Evolutionary conservation across 2,888 invertebrate species (phyloP).

Genomic region (Lagria hirta): DNA sequence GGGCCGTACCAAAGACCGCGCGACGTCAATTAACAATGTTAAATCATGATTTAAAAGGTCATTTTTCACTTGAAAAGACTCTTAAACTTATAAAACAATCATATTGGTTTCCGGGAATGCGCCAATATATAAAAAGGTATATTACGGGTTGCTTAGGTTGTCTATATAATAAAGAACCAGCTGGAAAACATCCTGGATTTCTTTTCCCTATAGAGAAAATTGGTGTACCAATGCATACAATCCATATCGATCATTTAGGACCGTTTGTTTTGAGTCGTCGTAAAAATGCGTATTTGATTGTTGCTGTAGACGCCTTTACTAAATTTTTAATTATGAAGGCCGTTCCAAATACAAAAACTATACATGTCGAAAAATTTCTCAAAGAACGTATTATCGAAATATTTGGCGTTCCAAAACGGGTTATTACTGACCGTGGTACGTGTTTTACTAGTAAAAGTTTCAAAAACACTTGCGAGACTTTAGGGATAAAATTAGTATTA

Average conservation of each 20-base stretch:
- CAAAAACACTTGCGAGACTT: constrained; percentile 7
- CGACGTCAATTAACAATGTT: constrained; percentile 24
- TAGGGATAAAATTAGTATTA: constrained; percentile 30
- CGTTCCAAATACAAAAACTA: constrained; percentile 37
- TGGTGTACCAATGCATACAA: constrained; percentile 44
- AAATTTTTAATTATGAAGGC: constrained; percentile 44
- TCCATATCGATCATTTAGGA: constrained; percentile 50
- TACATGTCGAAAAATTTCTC: background rate
- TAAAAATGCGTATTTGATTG: constrained; percentile 42
- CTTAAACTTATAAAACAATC: constrained; percentile 10
- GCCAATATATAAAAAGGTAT: constrained; percentile 45
- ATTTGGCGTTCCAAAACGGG: constrained; percentile 25
- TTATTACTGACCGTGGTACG: constrained; percentile 31
- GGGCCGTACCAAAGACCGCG: constrained; percentile 41
- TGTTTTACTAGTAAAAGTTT: constrained; percentile 30
- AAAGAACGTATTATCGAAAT: constrained; percentile 6
- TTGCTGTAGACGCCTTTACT: constrained; percentile 46
- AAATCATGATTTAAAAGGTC: constrained; percentile 40
- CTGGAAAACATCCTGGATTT: constrained; percentile 39
- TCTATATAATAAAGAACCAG: constrained; percentile 42
- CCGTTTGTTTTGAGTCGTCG: constrained; percentile 44
- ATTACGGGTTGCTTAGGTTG: constrained; percentile 47
- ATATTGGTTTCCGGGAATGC: constrained; percentile 49
- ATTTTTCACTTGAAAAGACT: constrained; percentile 34
- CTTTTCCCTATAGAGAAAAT: constrained; percentile 45